Base-by-base conservation (phyloP, 2,888 invertebrate species). In the Cryptosula pallasiana region DNA sequence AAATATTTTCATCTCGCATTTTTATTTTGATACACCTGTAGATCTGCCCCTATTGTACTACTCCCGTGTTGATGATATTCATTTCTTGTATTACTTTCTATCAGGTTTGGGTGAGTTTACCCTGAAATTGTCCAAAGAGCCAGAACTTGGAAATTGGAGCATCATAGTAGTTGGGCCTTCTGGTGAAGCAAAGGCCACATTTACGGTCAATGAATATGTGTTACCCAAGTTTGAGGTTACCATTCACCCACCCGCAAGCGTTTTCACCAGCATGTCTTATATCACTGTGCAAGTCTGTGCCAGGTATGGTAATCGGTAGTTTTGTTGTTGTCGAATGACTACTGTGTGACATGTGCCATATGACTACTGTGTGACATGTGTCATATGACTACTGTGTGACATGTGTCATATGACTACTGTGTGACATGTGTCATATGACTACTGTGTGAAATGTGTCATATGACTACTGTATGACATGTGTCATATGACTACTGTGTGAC, bases 221-320 rank as follows among this genome's bases (percentile, higher is more conserved):
- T 23, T 69, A 5, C 69, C 69, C 5, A 69, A 35, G 35, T 69
- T 69, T 35, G 27, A 69, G 27, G 69, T 69, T 35, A 69, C 32
- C 5, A 69, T 69, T 29, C 5, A 69, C 3, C 25, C 69, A 5
- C 69, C 35, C 3, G 35, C 23, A n/a, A 23, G 5, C 32, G 25
- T 69, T 5, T 5, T 16, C 5, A 5, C 32, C 3, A n/a, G 5
- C 32, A 69, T 23, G 3, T 3, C 32, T 3, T 29, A 35, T 29
- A 35, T 69, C 5, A 29, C 32, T 32, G 27, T 32, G 2, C 5
- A 29, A 5, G 23, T 69, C 13, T 69, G 69, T 29, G 69, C 69
- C 13, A 69, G 13, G 69, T 69, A 29, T 23, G 69, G 5, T 25
- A 5, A 45, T 45, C 45, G 5, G 5, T n/a, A n/a, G n/a, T n/a